These are phyloP conservation scores for Micrasema minimum DNA, from an alignment of 1,140 invertebrate species.

Conservation along the genomic window DNA sequence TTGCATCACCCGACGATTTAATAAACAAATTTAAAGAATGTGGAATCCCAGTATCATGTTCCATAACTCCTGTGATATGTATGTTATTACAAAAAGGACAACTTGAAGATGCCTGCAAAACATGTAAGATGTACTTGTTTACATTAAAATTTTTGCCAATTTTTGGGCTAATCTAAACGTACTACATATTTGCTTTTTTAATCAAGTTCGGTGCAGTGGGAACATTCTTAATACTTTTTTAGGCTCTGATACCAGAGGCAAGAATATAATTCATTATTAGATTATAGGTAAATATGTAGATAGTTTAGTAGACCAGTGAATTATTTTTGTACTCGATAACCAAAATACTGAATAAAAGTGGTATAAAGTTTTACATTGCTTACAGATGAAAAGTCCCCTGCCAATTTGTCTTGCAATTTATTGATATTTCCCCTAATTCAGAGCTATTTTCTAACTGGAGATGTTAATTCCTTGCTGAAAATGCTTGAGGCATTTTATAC, in stretches of 20 bases:
- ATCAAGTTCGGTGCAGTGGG: too few species aligned
- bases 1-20: conserved; percentile 61
- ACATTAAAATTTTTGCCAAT: not conserved
- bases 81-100: conserved; percentile 63
- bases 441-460: conserved; percentile 51
- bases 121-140: conserved; percentile 59
- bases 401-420: conserved; percentile 53
- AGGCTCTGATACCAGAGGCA: too few species aligned
- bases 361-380: too few species aligned
- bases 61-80: conserved; percentile 64
- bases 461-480: conserved; percentile 49
- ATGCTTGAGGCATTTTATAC: conserved; percentile 56
- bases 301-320: too few species aligned
- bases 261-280: too few species aligned
- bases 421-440: conserved; percentile 54
- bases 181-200: too few species aligned
- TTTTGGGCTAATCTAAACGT: too few species aligned
- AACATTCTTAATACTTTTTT: too few species aligned
- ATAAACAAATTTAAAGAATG: conserved; percentile 64
- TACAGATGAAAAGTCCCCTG: conserved; percentile 48
- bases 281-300: too few species aligned
- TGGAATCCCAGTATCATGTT: conserved; percentile 57
- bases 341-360: too few species aligned
- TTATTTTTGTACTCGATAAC: too few species aligned
- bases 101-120: conserved; percentile 59